Evolutionary conservation across 2,797 vertebrate species (phyloP).

Genomic region (Lates japonicus): DNA sequence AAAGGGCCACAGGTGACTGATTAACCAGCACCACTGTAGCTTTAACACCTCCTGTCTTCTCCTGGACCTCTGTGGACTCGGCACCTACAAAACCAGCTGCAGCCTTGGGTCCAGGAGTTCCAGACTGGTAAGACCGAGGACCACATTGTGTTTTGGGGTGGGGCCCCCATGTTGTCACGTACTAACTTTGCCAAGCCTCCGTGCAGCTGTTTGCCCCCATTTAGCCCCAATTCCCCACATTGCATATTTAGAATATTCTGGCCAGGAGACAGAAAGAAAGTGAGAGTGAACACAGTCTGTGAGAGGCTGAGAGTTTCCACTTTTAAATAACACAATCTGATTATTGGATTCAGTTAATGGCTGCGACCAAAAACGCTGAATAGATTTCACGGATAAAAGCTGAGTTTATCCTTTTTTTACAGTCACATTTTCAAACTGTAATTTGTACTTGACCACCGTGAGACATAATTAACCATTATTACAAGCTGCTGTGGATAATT

Average conservation of each 20-base stretch:
- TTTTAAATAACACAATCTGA: too few relatives aligned
- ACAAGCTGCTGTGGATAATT: slow-evolving; percentile 7
- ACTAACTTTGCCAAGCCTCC: not conserved
- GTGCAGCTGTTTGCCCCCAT: not conserved
- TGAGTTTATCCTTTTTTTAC: not conserved
- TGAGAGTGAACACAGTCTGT: not conserved
- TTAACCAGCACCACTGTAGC: not conserved
- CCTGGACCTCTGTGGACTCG: not conserved
- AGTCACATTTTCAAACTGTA: not conserved
- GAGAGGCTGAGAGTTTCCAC: too few relatives aligned
- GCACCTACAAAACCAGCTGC: too few relatives aligned
- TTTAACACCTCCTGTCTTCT: not conserved
- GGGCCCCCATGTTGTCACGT: not conserved
- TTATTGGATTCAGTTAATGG: too few relatives aligned
- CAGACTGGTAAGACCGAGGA: not conserved
- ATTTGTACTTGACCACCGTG: not conserved
- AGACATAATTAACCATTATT: not conserved
- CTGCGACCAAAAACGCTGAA: not conserved
- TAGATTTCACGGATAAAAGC: slow-evolving; percentile 8
- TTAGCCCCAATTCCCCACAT: not conserved
- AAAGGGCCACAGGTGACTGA: not conserved
- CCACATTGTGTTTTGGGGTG: not conserved
- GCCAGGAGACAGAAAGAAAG: not conserved
- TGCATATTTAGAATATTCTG: slow-evolving; percentile 3
- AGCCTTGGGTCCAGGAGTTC: not conserved